phyloP scores from a whole-genome alignment of 2,797 vertebrate species.

The Furcifer pardalis region DNA sequence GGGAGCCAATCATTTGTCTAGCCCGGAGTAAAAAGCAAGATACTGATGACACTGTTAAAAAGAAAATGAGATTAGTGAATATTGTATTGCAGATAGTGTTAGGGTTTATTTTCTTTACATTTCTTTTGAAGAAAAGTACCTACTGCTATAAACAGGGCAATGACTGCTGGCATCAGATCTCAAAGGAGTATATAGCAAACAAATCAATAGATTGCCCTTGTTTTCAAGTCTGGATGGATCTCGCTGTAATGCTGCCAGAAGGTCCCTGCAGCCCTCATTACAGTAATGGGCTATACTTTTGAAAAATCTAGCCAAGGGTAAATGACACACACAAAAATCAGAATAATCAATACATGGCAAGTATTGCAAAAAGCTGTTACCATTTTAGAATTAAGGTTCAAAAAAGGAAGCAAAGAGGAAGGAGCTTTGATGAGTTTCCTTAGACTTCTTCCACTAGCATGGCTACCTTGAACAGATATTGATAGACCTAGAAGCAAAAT shows the following conservation, averaged over 20 bases:
- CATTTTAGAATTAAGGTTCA: slow-evolving; percentile 18
- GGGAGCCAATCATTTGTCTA: neutral
- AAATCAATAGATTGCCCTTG: slow-evolving; percentile 34
- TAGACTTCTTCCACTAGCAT: neutral
- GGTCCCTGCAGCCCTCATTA: slow-evolving; percentile 26
- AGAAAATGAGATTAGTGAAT: neutral
- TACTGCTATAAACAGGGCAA: slow-evolving; percentile 27
- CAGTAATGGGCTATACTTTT: slow-evolving; percentile 3
- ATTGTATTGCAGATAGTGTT: neutral
- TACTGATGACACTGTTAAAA: neutral
- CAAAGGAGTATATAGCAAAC: slow-evolving; percentile 30
- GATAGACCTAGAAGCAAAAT: neutral
- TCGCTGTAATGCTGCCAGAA: slow-evolving; percentile 36
- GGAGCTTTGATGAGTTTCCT: slow-evolving; percentile 1
- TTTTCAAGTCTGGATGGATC: slow-evolving; percentile 36
- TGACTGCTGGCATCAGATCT: slow-evolving; percentile 26
- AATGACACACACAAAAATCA: neutral
- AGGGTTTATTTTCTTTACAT: slow-evolving; percentile 35
- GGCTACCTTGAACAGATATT: slow-evolving; percentile 41
- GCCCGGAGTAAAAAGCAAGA: neutral
- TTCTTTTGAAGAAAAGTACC: slow-evolving; percentile 33
- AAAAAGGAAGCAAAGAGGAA: neutral
- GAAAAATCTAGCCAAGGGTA: slow-evolving; percentile 6
- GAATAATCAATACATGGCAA: slow-evolving; percentile 8
- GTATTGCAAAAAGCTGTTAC: slow-evolving; percentile 30